A percentile compares a stretch with the other conserved stretches of the same genome.
Conservation (phyloP, 2,113 vertebrate genomes). For the Percopsis transmontana region DNA sequence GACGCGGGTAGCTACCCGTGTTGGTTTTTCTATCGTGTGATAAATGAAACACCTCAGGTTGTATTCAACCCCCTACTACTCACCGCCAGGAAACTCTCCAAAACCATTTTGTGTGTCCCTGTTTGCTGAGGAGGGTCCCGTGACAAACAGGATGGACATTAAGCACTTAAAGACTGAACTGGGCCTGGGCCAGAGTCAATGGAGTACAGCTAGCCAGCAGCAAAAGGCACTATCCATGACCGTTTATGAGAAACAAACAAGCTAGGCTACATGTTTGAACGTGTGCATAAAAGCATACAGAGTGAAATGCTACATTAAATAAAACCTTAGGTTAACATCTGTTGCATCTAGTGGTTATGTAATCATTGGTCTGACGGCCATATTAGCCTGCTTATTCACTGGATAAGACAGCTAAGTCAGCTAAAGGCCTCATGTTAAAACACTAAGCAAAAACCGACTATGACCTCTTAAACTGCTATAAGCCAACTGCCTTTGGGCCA, state of each 20-base stretch:
- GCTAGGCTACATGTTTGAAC: conserved; percentile 9
- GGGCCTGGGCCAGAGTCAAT: conserved; percentile 41
- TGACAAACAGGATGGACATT: conserved; percentile 56
- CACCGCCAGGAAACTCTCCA: conserved; percentile 56
- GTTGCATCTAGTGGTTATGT: no score
- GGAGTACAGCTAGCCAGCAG: conserved; percentile 29
- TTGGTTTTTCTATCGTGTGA: conserved; percentile 36
- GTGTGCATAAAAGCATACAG: no score
- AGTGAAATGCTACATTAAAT: no score
- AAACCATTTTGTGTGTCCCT: conserved; percentile 43
- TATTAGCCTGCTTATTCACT: no score
- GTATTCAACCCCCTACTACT: conserved; percentile 35
- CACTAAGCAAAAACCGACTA: no score
- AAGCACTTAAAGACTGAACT: conserved; percentile 67
- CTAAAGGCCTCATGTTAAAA: no score
- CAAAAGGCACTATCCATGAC: conserved; percentile 12
- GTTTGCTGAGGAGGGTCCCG: conserved; percentile 46
- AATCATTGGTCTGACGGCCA: no score
- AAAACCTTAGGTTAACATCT: no score
- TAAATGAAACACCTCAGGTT: conserved; percentile 33
- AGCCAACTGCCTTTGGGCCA: no score
- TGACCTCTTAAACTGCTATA: no score
- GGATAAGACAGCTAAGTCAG: no score
- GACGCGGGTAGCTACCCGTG: no score
- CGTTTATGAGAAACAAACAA: conserved; percentile 9